A percentile compares a stretch with the other conserved stretches of the same genome.
Conservation (phyloP, 2,888 invertebrate genomes). For the Biston stratarius region DNA sequence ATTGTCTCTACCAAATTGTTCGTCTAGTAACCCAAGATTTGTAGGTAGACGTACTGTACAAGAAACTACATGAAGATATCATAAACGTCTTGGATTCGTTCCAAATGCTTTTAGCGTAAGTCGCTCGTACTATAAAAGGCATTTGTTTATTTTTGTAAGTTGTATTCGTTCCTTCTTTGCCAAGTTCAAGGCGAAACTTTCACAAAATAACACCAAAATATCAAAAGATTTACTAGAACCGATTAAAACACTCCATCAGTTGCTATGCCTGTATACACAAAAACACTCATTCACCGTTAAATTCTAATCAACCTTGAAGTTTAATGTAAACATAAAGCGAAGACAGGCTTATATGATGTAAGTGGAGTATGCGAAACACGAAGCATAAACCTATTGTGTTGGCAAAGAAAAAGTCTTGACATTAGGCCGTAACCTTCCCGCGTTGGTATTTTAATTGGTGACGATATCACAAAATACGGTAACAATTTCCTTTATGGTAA, state of each 20-base stretch:
- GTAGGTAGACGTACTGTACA: constrained; percentile 4
- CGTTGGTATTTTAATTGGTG: constrained; percentile 30
- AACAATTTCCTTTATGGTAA: constrained; percentile 50
- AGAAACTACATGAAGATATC: constrained; percentile 30
- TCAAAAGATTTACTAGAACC: neutral
- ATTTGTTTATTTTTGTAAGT: constrained; percentile 6
- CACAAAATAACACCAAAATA: neutral
- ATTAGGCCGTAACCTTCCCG: constrained; percentile 27
- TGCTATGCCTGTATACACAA: neutral
- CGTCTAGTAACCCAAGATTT: constrained; percentile 24
- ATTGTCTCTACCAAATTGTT: constrained; percentile 28
- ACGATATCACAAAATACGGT: constrained; percentile 43
- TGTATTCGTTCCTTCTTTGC: constrained; percentile 1
- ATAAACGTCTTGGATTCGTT: constrained; percentile 45
- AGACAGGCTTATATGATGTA: constrained; percentile 22
- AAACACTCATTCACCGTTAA: constrained; percentile 5
- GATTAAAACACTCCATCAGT: neutral
- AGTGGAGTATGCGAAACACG: constrained; percentile 30
- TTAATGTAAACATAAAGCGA: constrained; percentile 23
- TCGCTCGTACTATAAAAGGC: constrained; percentile 18
- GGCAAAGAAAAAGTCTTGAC: constrained; percentile 26
- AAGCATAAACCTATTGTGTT: constrained; percentile 25
- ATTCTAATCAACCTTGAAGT: constrained; percentile 25
- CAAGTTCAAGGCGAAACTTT: neutral
- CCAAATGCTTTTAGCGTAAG: constrained; percentile 43